Conservation (phyloP, 2,797 vertebrate genomes). For the Takifugu ocellatus region DNA sequence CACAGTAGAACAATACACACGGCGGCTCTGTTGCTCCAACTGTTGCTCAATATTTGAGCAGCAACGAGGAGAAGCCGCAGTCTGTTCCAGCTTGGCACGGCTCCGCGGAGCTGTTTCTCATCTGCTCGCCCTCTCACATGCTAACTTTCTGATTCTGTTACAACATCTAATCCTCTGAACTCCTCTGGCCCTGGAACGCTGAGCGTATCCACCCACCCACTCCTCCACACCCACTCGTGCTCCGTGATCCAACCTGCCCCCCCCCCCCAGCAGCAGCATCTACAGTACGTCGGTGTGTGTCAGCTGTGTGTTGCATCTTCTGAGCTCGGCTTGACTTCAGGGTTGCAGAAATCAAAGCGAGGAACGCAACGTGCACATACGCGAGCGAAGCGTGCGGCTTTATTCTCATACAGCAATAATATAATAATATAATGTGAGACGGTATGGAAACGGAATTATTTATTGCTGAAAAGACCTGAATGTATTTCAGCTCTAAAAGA, state of each 20-base stretch:
- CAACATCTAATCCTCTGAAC: conserved; percentile 51
- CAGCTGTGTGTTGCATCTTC: conserved; percentile 37
- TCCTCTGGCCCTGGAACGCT: conserved; percentile 43
- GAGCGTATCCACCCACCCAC: conserved; percentile 46
- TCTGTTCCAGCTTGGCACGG: conserved; percentile 33
- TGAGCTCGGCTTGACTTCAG: conserved; percentile 36
- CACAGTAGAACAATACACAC: conserved; percentile 64
- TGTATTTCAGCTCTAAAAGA: too few relatives aligned
- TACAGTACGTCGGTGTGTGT: conserved; percentile 15
- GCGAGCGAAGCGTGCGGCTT: neutral
- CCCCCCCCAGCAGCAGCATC: conserved; percentile 25
- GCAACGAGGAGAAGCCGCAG: conserved; percentile 25
- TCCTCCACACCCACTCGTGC: conserved; percentile 47
- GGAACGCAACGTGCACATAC: conserved; percentile 13
- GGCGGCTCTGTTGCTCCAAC: conserved; percentile 52
- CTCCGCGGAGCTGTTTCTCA: conserved; percentile 29
- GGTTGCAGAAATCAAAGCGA: conserved; percentile 21
- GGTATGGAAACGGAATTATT: too few relatives aligned
- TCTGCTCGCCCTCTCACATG: conserved; percentile 41
- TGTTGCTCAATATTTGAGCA: conserved; percentile 45
- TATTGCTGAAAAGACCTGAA: too few relatives aligned
- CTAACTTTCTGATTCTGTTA: conserved; percentile 44
- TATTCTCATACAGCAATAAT: neutral
- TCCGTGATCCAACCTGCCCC: conserved; percentile 14
- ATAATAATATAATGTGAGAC: too few relatives aligned